These are phyloP conservation scores for Phalangium opilio DNA, from an alignment of 2,888 invertebrate species.

Conservation along the genomic window DNA sequence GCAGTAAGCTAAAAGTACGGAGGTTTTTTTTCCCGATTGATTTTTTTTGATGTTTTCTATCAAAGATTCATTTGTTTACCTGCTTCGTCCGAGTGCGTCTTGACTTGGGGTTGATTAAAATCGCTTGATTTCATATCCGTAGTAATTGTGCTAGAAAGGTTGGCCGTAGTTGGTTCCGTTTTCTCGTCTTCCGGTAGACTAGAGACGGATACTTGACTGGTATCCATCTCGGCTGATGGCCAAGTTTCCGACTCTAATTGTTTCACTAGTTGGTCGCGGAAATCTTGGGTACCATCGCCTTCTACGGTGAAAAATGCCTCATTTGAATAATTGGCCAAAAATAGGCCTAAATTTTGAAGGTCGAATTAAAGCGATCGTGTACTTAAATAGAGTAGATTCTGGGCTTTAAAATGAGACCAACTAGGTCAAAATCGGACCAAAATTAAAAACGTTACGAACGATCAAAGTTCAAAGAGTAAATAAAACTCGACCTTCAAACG, in stretches of 20 bases:
- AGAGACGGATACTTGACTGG: conserved; percentile 23
- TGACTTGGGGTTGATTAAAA: neutral
- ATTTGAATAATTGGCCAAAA: too few species aligned
- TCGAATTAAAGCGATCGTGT: too few species aligned
- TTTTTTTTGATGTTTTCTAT: too few species aligned
- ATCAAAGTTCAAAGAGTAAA: too few species aligned
- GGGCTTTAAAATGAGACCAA: too few species aligned
- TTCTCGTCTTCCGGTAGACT: conserved; percentile 23
- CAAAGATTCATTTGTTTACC: neutral
- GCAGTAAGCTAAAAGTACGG: too few species aligned
- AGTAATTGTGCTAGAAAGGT: conserved; percentile 15
- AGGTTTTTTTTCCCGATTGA: too few species aligned
- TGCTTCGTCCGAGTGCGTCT: neutral
- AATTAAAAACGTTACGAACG: too few species aligned
- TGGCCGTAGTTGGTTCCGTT: conserved; percentile 19
- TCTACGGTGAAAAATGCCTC: neutral
- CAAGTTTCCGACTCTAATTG: conserved; percentile 19
- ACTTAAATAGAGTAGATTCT: too few species aligned
- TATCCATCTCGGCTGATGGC: conserved; percentile 20
- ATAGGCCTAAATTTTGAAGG: too few species aligned
- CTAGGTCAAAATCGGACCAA: too few species aligned
- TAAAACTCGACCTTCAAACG: too few species aligned
- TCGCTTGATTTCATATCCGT: conserved; percentile 1
- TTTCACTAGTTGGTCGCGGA: conserved; percentile 7
- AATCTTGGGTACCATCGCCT: neutral